Conservation (phyloP, 1,140 invertebrate species). For the Venturia canescens region DNA sequence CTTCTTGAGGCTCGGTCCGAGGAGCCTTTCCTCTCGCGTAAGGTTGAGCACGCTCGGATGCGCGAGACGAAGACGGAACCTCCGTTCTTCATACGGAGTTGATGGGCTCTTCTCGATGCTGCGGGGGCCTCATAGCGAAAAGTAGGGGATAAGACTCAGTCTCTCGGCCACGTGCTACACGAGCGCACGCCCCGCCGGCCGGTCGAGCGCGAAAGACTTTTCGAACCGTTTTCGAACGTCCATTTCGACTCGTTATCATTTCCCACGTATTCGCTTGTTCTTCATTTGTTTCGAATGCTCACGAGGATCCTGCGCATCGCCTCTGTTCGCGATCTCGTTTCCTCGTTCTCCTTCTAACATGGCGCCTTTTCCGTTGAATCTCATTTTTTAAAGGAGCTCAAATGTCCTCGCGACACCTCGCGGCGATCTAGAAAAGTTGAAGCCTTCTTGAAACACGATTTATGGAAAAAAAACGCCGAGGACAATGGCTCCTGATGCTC, state of each 20-base stretch:
- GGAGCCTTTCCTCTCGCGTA: background rate
- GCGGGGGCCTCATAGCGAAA: slow-evolving; percentile 58
- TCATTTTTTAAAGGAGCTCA: too few relatives aligned
- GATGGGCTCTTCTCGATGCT: slow-evolving; percentile 58
- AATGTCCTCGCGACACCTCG: too few relatives aligned
- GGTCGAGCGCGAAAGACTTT: slow-evolving; percentile 53
- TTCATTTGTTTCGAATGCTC: too few relatives aligned
- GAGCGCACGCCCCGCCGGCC: slow-evolving; percentile 73
- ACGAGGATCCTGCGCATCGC: too few relatives aligned
- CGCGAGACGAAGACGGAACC: slow-evolving; percentile 64
- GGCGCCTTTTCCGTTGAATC: too few relatives aligned
- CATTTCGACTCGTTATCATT: too few relatives aligned
- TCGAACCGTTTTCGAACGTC: background rate
- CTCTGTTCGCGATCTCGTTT: too few relatives aligned
- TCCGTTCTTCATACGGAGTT: slow-evolving; percentile 72
- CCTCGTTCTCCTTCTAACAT: too few relatives aligned
- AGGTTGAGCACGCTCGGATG: slow-evolving; percentile 52
- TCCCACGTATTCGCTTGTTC: background rate
- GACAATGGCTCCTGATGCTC: background rate
- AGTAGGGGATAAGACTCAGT: slow-evolving; percentile 73
- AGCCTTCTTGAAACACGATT: too few relatives aligned
- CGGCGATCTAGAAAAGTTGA: too few relatives aligned
- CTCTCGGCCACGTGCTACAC: slow-evolving; percentile 76
- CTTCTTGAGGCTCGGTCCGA: background rate
- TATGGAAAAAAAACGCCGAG: background rate